Conservation (phyloP, 2,113 vertebrate species). For the Chaetura pelagica region DNA sequence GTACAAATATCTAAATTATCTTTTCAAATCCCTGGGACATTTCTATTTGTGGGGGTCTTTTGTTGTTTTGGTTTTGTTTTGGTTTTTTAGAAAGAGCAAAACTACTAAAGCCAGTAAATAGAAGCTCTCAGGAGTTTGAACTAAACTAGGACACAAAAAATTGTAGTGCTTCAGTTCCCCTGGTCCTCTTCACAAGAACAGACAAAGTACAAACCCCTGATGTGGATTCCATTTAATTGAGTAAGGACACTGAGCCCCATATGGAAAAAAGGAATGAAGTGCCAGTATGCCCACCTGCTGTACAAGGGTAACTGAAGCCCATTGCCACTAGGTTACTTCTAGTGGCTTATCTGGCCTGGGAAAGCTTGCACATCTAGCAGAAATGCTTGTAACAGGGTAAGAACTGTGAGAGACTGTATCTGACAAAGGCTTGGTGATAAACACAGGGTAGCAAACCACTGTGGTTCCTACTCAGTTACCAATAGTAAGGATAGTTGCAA, state of each 20-base stretch:
- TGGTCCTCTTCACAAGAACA: background rate
- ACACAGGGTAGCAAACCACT: background rate
- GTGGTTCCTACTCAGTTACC: background rate
- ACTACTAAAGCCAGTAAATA: background rate
- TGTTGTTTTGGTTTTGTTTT: background rate
- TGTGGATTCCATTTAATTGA: background rate
- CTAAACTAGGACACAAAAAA: background rate
- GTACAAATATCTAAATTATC: background rate
- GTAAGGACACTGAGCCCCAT: background rate
- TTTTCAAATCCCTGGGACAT: background rate
- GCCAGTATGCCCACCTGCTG: background rate
- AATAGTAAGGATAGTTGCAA: background rate
- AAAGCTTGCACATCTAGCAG: background rate
- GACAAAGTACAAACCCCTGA: background rate
- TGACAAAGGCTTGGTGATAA: background rate
- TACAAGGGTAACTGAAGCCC: background rate
- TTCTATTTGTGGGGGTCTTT: background rate
- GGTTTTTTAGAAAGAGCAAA: background rate
- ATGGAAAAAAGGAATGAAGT: background rate
- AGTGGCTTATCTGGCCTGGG: background rate
- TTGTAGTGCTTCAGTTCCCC: background rate
- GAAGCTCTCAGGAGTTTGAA: background rate
- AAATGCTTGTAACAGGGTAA: background rate
- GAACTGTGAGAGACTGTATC: background rate
- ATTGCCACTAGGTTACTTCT: background rate